phyloP scores from a whole-genome alignment of 2,113 vertebrate genomes.

The Asarcornis scutulata region DNA sequence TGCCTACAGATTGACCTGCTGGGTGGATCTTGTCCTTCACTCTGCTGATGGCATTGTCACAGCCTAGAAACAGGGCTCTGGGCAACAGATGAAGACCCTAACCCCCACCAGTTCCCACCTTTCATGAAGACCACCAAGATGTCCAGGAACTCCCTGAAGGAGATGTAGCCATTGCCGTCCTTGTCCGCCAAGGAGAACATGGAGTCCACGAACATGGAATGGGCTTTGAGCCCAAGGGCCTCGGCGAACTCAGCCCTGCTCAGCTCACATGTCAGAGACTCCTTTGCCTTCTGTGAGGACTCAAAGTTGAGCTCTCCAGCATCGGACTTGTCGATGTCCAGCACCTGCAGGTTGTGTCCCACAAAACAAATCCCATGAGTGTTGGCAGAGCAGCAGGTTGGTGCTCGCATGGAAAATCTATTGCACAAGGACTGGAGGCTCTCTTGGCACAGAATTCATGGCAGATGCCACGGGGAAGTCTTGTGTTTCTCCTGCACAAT shows the following conservation, averaged over 20 bases:
- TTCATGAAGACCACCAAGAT: constrained; percentile 97
- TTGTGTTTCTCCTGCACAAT: accelerated
- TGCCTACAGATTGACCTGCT: not conserved
- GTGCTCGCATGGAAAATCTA: not conserved
- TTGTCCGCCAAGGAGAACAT: constrained; percentile 97
- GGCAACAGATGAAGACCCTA: not conserved
- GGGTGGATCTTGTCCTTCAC: not conserved
- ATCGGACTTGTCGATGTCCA: constrained; percentile 86
- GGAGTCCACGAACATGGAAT: constrained; percentile 92
- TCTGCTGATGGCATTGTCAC: not conserved
- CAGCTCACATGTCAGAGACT: constrained; percentile 90
- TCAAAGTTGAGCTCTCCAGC: constrained; percentile 80
- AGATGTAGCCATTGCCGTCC: constrained; percentile 95
- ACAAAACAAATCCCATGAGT: not conserved
- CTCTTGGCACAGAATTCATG: not conserved
- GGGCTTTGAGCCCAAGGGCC: constrained; percentile 87
- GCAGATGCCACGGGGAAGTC: not conserved
- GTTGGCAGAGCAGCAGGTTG: not conserved
- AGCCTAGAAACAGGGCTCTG: not conserved
- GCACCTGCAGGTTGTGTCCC: constrained; percentile 76
- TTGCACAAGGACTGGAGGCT: not conserved
- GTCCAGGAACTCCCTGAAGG: constrained; percentile 93
- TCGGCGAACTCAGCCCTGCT: constrained; percentile 90
- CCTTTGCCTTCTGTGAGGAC: constrained; percentile 80
- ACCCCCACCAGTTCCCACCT: constrained; percentile 76